phyloP scores from a whole-genome alignment of 2,113 vertebrate species.

The Apteryx mantelli region DNA sequence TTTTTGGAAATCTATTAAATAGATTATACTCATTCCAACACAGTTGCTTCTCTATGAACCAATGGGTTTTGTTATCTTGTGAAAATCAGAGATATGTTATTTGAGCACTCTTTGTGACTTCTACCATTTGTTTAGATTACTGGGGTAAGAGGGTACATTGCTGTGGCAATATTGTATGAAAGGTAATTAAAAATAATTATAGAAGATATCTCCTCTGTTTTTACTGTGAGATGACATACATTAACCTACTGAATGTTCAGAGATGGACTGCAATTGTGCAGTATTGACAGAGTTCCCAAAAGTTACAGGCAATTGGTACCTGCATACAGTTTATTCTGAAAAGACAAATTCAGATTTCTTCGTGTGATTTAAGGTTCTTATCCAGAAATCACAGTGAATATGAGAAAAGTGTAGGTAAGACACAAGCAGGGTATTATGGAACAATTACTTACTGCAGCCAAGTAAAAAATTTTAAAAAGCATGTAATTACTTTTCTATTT shows the following conservation, averaged over 20 bases:
- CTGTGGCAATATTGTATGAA: background rate
- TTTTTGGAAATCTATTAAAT: background rate
- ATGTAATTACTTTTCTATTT: background rate
- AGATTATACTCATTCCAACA: background rate
- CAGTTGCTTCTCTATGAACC: background rate
- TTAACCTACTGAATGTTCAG: background rate
- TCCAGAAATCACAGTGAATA: background rate
- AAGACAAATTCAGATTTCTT: background rate
- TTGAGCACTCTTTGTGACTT: background rate
- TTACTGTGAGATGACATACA: background rate
- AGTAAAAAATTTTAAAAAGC: background rate
- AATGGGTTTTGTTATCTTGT: background rate
- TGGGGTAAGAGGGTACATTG: background rate
- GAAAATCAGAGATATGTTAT: background rate
- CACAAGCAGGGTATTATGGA: background rate
- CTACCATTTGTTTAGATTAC: background rate
- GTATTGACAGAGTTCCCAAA: background rate
- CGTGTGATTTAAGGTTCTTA: background rate
- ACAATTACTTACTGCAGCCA: background rate
- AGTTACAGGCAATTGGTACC: background rate
- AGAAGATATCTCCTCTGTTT: background rate
- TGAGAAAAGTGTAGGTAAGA: background rate
- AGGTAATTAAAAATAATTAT: background rate
- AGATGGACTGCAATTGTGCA: background rate
- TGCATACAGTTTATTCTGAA: background rate